Conservation (phyloP, 2,113 vertebrate genomes). For the Dicaeum eximium region DNA sequence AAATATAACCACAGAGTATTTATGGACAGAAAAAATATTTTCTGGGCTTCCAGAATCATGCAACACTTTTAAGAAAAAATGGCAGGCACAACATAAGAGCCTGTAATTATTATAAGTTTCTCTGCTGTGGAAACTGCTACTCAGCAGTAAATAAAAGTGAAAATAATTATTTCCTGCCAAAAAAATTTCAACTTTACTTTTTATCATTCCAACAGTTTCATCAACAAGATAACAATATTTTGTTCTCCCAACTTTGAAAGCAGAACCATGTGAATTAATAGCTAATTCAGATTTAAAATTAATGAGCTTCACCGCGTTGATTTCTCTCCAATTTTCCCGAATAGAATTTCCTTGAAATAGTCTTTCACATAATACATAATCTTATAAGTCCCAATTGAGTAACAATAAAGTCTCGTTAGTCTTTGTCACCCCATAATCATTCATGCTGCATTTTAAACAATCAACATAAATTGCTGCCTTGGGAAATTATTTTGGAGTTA, state of each 20-base stretch:
- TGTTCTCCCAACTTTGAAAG: slow-evolving; percentile 31
- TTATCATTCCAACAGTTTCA: slow-evolving; percentile 49
- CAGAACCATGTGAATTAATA: slow-evolving; percentile 51
- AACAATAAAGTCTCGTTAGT: slow-evolving; percentile 60
- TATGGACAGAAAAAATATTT: background rate
- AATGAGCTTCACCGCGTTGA: slow-evolving; percentile 16
- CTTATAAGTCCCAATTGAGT: slow-evolving; percentile 50
- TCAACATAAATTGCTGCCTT: slow-evolving; percentile 52
- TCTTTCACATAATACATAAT: slow-evolving; percentile 50
- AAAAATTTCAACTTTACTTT: slow-evolving; percentile 12
- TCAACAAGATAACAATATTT: slow-evolving; percentile 47
- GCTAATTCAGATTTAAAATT: slow-evolving; percentile 62
- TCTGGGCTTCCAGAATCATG: background rate
- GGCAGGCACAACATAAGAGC: background rate
- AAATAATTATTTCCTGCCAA: slow-evolving; percentile 30
- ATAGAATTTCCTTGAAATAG: slow-evolving; percentile 49
- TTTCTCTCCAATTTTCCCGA: slow-evolving; percentile 44
- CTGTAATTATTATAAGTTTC: background rate
- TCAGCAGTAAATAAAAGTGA: background rate
- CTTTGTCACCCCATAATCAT: slow-evolving; percentile 64
- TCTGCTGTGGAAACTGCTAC: background rate
- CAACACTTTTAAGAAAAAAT: background rate
- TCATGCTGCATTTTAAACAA: slow-evolving; percentile 58
- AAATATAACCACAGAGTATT: background rate
- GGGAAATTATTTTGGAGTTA: slow-evolving; percentile 55